Percentiles rank a stretch among this genome's conserved stretches.
phyloP scores from a whole-genome alignment of 1,140 invertebrate species.

The Pararge aegeria region DNA sequence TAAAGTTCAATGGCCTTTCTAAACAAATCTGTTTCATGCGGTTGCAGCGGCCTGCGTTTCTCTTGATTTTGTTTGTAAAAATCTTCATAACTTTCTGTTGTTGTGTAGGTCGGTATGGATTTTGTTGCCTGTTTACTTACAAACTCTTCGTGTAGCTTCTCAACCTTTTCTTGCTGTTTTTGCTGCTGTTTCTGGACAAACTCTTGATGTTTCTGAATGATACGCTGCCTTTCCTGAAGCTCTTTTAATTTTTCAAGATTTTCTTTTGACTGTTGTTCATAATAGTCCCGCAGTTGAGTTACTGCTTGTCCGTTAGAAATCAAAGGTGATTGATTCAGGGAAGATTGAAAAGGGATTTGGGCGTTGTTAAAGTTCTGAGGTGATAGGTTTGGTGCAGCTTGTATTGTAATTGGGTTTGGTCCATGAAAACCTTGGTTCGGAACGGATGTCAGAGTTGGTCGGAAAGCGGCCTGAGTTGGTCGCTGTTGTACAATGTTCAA shows the following conservation, averaged over 20 bases:
- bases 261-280: conserved; percentile 83
- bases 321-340: conserved; percentile 67
- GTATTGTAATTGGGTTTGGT: conserved; percentile 65
- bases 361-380: conserved; percentile 38
- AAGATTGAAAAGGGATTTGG: conserved; percentile 60
- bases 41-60: conserved; percentile 63
- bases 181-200: conserved; percentile 85
- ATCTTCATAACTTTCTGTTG: conserved; percentile 69
- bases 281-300: conserved; percentile 77
- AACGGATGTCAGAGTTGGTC: conserved; percentile 63
- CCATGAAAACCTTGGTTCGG: conserved; percentile 53
- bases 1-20: conserved; percentile 75
- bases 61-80: conserved; percentile 60
- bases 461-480: conserved; percentile 68
- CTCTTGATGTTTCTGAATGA: conserved; percentile 85
- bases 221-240: conserved; percentile 82
- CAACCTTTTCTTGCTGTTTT: conserved; percentile 84
- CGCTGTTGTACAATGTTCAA: conserved; percentile 54
- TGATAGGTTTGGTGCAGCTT: conserved; percentile 67
- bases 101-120: conserved; percentile 73
- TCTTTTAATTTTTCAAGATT: conserved; percentile 80
- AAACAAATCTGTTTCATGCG: conserved; percentile 75
- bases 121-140: conserved; percentile 82
- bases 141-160: conserved; percentile 83
- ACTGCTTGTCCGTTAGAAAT: conserved; percentile 76